Conservation (phyloP, 2,797 vertebrate species). For the Australoheros facetus region DNA sequence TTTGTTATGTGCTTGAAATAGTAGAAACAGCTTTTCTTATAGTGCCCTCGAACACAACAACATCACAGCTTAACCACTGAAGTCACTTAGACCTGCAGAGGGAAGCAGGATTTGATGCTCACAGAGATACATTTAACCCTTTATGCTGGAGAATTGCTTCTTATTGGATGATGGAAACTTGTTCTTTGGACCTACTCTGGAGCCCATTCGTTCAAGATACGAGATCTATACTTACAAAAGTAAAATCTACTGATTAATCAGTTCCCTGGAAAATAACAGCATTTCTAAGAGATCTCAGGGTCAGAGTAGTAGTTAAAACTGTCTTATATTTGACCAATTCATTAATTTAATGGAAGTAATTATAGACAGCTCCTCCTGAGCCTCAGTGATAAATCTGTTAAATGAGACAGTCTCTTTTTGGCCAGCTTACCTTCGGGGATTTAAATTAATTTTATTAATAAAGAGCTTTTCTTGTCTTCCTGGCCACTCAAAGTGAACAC, state of each 20-base stretch:
- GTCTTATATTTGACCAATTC: not conserved
- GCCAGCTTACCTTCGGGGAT: not conserved
- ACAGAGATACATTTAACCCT: not conserved
- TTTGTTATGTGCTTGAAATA: not conserved
- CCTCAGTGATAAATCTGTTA: not conserved
- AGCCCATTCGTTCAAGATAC: not conserved
- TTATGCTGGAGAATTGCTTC: not conserved
- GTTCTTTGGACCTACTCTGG: not conserved
- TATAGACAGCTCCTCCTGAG: not conserved
- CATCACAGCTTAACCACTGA: not conserved
- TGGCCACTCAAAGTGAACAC: not conserved
- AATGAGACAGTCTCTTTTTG: not conserved
- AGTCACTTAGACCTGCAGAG: not conserved
- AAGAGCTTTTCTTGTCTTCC: not conserved
- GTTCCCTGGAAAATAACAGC: not conserved
- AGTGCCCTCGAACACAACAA: not conserved
- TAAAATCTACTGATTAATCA: not conserved
- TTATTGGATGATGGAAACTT: not conserved
- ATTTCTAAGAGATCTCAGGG: not conserved
- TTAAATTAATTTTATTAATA: not conserved
- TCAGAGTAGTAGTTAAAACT: not conserved
- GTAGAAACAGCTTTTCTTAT: not conserved
- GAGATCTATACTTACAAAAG: not conserved
- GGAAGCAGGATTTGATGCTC: not conserved
- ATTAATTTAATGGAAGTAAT: not conserved